A percentile compares a stretch with the other conserved stretches of the same genome.
These are phyloP conservation scores for Cyprinella venusta DNA, from an alignment of 2,797 vertebrate species.

Conservation along the genomic window DNA sequence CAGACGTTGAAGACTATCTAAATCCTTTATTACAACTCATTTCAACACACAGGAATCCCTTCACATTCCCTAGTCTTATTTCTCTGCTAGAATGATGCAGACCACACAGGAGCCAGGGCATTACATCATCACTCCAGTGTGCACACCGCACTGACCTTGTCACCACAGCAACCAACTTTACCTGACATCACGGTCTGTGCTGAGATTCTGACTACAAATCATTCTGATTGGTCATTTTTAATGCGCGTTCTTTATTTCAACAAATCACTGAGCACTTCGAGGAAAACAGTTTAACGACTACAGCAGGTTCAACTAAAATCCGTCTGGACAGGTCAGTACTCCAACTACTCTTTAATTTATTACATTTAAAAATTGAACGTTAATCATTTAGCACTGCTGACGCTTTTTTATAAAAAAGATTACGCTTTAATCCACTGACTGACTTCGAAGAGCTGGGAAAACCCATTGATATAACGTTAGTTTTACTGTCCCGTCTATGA, in stretches of 20 bases:
- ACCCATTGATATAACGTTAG: neutral
- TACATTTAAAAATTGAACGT: neutral
- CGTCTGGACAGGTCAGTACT: neutral
- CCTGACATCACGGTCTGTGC: slow-evolving; percentile 66
- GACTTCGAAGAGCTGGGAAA: neutral
- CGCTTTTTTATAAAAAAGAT: too few species aligned
- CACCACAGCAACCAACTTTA: slow-evolving; percentile 66
- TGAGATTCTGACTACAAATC: slow-evolving; percentile 40
- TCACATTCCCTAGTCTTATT: slow-evolving; percentile 2
- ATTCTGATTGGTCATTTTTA: slow-evolving; percentile 40
- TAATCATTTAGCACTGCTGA: too few species aligned
- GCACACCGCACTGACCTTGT: slow-evolving; percentile 64
- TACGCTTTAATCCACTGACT: too few species aligned
- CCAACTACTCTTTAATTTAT: neutral
- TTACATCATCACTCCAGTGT: slow-evolving; percentile 61
- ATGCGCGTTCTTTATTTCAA: slow-evolving; percentile 12
- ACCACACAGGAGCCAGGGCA: slow-evolving; percentile 53
- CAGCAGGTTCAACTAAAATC: slow-evolving; percentile 17
- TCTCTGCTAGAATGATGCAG: slow-evolving; percentile 47
- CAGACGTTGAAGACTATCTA: neutral
- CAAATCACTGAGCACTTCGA: slow-evolving; percentile 24
- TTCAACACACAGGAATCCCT: slow-evolving; percentile 15
- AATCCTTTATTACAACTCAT: slow-evolving; percentile 27
- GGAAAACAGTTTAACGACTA: neutral
- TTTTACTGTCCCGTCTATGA: neutral